Conservation (phyloP, 1,140 invertebrate genomes). For the Ips typographus region DNA sequence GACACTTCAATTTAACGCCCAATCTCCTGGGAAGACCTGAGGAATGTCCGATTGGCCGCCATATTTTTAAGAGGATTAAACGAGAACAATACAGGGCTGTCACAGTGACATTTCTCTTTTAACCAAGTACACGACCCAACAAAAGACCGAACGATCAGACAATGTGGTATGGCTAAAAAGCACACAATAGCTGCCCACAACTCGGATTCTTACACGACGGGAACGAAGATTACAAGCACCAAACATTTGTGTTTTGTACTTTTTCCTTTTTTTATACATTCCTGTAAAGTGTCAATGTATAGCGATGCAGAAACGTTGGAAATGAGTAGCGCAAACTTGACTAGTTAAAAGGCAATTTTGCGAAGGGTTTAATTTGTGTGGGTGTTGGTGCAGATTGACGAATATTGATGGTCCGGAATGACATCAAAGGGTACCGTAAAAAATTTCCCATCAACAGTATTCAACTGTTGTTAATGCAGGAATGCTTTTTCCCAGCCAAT, state of each 20-base stretch:
- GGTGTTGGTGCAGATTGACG: slow-evolving; percentile 16
- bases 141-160: slow-evolving; percentile 21
- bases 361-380: too few relatives aligned
- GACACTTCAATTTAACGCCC: too few relatives aligned
- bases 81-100: slow-evolving; percentile 25
- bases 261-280: too few relatives aligned
- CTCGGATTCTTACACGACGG: slow-evolving; percentile 10
- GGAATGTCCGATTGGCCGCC: slow-evolving; percentile 4
- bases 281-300: too few relatives aligned
- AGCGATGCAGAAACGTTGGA: too few relatives aligned
- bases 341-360: too few relatives aligned
- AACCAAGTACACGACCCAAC: slow-evolving; percentile 17
- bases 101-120: slow-evolving; percentile 22
- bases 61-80: slow-evolving; percentile 13
- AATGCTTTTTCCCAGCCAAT: slow-evolving; percentile 30
- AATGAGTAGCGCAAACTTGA: too few relatives aligned
- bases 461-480: slow-evolving; percentile 32
- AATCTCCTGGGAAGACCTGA: not conserved
- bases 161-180: slow-evolving; percentile 20
- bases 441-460: slow-evolving; percentile 32
- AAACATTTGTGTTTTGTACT: not conserved
- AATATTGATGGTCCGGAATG: slow-evolving; percentile 5
- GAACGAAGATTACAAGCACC: slow-evolving; percentile 7
- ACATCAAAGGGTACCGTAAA: slow-evolving; percentile 30
- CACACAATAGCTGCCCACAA: slow-evolving; percentile 22